Base-by-base conservation (phyloP, 2,113 vertebrate species). In the Rhipidura dahli region DNA sequence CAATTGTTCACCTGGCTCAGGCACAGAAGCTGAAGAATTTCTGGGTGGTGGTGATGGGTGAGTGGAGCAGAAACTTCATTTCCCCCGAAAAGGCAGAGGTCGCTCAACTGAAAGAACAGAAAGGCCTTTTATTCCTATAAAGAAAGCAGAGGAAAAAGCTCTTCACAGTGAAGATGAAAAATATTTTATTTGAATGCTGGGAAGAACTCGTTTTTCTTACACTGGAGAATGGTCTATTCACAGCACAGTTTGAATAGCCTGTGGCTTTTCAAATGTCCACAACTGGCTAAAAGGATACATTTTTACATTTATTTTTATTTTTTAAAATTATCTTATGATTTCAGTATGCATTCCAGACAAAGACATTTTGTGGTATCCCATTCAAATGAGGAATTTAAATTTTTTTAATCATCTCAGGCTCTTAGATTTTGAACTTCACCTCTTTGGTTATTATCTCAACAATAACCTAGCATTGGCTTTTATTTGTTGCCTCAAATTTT, bases 11-110 rank as follows among this genome's bases (percentile, higher is more conserved):
- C 85, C 88, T 89, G 87, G 44, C 77, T 78, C 49, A 87, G 63
- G 66, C 89, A 92, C 19, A 73, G 83, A 91, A 86, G 79, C 65
- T 69, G 63, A 60, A 71, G 76, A 65, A 86, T 77, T 93, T 64
- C 91, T 96, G 94, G 91, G 90, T 92, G 95, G 94, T 95, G 81
- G 93, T 78, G 60, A 95, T 95, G 95, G 94, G 77, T 97, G 96
- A 97, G 80, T 93, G 96, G 80, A 97, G 97, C 93, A 95, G 80
- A 91, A 96, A 94, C 60, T 93, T 42, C 56, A 47, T 56, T 94
- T 90, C 57, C 56, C 72, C 79, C 68, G 77, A 71, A 94, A 87
- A 96, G 89, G 83, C 83, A 90, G 89, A 81, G 70, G 83, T 90
- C 31, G 26, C 68, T 80, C 72, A 90, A 7, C 68, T 69, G 82